Base-by-base conservation (phyloP, 2,888 invertebrate genomes). In the Calliopum simillimum region DNA sequence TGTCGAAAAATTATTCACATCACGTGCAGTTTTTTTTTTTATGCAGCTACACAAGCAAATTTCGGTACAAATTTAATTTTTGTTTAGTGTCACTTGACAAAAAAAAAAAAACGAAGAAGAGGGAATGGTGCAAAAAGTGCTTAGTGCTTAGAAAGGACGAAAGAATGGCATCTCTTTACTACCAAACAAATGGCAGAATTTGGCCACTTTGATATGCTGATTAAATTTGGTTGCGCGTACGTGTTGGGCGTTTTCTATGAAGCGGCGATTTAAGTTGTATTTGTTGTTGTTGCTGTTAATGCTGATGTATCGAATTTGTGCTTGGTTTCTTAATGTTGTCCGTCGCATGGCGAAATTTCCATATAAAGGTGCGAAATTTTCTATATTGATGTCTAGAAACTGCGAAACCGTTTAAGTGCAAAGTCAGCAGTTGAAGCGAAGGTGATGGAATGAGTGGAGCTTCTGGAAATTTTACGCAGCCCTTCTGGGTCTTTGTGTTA, bases 41-140 rank as follows among this genome's bases (percentile, higher is more conserved):
- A n/a, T 61, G 61, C 46, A 61, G 61, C 61, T 46, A 46, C 46
- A 21, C 61, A 44, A 61, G 61, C 56, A 66, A 66, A 56, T 58
- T 66, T 58, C 46, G 49, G 59, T 47, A 59, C 67, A 67, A 67
- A 67, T 58, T 59, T 67, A 67, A 67, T 67, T 67, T 67, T 67
- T 67, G 59, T 67, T 67, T 67, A 67, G 67, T 47, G 47, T 67
- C 67, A 59, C 67, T 49, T 59, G 44, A 23, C 16, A 46, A 46
- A 56, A 56, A 25, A 55, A 1, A 44, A 21, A 59, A 19, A 41
- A 25, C 6, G 14, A 58, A 58, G 21, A 41, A 19, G 25, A 6
- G 6, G 58, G 33, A 44, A 61, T 61, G 46, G 44, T 61, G 44
- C 61, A 44, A 25, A n/a, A 21, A 61, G n/a, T n/a, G n/a, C n/a